Conservation (phyloP, 37 sponge, comb jelly and placozoan species). For the Tethya wilhelma region DNA sequence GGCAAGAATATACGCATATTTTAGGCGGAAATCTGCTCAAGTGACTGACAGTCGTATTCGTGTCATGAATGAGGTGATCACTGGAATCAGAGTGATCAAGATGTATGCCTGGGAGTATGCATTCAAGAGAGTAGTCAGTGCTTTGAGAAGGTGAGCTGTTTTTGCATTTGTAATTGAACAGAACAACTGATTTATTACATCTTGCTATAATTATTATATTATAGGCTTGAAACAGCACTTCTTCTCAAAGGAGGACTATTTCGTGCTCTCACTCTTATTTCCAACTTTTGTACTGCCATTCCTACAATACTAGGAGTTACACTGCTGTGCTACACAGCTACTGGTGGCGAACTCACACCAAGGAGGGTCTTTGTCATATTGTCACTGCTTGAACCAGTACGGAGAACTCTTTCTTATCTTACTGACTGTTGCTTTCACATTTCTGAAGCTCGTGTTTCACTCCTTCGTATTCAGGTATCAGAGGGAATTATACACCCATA, state of each 20-base stretch:
- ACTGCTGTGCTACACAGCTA: background rate
- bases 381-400: slow-evolving; percentile 24
- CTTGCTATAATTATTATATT: slow-evolving; percentile 2
- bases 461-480: slow-evolving; percentile 48
- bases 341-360: slow-evolving; percentile 34
- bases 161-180: background rate
- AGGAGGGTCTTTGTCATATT: slow-evolving; percentile 35
- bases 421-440: slow-evolving; percentile 6
- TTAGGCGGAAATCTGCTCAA: slow-evolving; percentile 64
- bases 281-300: background rate
- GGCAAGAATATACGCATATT: slow-evolving; percentile 30
- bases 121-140: slow-evolving; percentile 56
- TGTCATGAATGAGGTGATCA: slow-evolving; percentile 86
- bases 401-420: slow-evolving; percentile 22
- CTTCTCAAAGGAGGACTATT: background rate
- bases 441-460: slow-evolving; percentile 33
- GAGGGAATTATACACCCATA: too few species aligned
- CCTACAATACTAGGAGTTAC: slow-evolving; percentile 15
- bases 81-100: slow-evolving; percentile 89
- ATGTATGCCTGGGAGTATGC: slow-evolving; percentile 94
- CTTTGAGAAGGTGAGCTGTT: slow-evolving; percentile 16
- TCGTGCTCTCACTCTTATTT: background rate
- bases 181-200: background rate
- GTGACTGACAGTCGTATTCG: slow-evolving; percentile 76
- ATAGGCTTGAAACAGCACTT: background rate